phyloP scores from a whole-genome alignment of 2,888 invertebrate species.

The Thyatira batis region DNA sequence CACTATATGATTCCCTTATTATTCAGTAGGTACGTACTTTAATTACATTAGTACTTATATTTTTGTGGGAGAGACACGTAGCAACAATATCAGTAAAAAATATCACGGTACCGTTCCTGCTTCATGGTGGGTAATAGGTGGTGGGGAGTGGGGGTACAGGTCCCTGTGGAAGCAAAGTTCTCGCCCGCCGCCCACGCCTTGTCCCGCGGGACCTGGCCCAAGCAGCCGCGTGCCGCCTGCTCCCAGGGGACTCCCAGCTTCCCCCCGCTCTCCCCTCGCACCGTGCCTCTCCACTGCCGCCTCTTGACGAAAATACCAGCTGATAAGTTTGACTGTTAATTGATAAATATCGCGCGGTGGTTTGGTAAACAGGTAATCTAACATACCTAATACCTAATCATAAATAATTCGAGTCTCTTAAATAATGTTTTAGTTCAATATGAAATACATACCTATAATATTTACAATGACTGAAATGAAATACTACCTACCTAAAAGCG shows the following conservation, averaged over 20 bases:
- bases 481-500: too few relatives aligned
- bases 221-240: conserved; percentile 73
- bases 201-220: conserved; percentile 73
- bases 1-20: too few relatives aligned
- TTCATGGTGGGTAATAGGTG: conserved; percentile 47
- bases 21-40: conserved; percentile 8
- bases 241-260: conserved; percentile 56
- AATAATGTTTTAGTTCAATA: too few relatives aligned
- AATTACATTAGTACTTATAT: conserved; percentile 22
- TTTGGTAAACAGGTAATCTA: too few relatives aligned
- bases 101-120: conserved; percentile 64
- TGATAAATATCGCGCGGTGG: conserved; percentile 57
- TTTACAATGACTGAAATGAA: too few relatives aligned
- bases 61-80: conserved; percentile 41
- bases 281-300: conserved; percentile 30
- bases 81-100: conserved; percentile 62
- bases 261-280: conserved; percentile 38
- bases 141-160: conserved; percentile 54
- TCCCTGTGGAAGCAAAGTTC: conserved; percentile 74
- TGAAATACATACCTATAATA: too few relatives aligned
- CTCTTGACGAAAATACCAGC: conserved; percentile 64
- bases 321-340: conserved; percentile 75
- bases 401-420: too few relatives aligned
- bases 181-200: conserved; percentile 74
- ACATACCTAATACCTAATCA: too few relatives aligned